Base-by-base conservation (phyloP, 37 sponge, comb jelly and placozoan genomes). In the Bolinopsis microptera region DNA sequence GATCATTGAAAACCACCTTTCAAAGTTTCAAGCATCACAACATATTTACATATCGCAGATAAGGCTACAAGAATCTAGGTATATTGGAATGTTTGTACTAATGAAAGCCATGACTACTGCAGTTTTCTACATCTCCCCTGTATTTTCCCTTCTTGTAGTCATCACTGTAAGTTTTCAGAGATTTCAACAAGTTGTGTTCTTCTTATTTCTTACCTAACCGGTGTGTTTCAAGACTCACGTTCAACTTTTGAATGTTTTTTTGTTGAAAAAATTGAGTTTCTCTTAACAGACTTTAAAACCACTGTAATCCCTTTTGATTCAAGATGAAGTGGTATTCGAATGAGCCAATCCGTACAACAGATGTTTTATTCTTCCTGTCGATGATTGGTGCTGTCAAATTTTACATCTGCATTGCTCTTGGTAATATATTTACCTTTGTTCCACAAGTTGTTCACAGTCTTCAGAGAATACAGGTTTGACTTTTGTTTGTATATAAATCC, bases 381-480 rank as follows among this genome's bases (percentile, higher is more conserved):
- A 26, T 41, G 27, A n/a, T 38, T 39, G 35, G 35, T 0, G 36
- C 30, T 1, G 30, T 86, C 26, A 39, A 26, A 86, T 13, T 86
- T 30, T 86, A 86, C 61, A 86, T 86, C 61, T 39, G 39, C 90
- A 86, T 86, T n/a, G 38, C 39, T 41, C 90, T 86, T 8, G 90
- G 90, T 8, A 40, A 86, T n/a, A 40, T 28, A 40, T 86, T 86
- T 27, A 33, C 90, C 61, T 86, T 86, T 23, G 61, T 86, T 22
- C 90, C 90, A 5, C 90, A 86, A 86, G 90, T 86, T 30, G 0
- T 86, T 27, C 90, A 86, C 61, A 86, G 90, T 34, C 26, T 86
- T 1, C 24, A 48, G 1, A 38, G 90, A 27, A 86, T 86, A 39
- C 33, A 77, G 80, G 80, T n/a, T n/a, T n/a, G n/a, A n/a, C n/a